Conservation (phyloP, 2,113 vertebrate genomes). For the Cyrtonyx montezumae region DNA sequence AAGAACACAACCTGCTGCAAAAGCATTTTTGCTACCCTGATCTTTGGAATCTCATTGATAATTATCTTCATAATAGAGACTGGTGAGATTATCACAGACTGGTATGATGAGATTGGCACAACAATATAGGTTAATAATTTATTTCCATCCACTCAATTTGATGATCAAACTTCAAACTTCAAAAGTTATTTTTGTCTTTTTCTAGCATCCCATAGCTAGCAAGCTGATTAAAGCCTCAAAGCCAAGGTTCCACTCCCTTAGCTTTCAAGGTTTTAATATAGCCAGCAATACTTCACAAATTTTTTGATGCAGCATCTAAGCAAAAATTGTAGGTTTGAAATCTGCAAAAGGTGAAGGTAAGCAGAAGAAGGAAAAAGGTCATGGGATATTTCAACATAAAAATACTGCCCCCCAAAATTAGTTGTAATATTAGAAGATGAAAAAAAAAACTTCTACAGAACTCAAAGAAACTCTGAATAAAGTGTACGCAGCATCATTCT, state of each 20-base stretch:
- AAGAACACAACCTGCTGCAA: background rate
- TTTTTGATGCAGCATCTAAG: background rate
- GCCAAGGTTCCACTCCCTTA: background rate
- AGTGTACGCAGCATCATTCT: background rate
- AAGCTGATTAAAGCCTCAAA: accelerated
- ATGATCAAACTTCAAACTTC: conserved; percentile 54
- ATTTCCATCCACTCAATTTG: background rate
- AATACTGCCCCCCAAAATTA: background rate
- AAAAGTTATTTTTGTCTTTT: background rate
- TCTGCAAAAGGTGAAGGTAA: background rate
- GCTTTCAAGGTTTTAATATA: background rate
- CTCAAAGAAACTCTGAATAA: background rate
- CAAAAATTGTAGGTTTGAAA: background rate
- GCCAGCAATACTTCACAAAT: background rate
- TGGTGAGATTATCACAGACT: background rate
- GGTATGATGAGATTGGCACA: background rate
- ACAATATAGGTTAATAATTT: conserved; percentile 68
- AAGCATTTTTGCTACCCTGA: background rate
- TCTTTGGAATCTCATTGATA: conserved; percentile 13
- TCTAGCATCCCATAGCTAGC: background rate
- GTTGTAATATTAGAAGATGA: background rate
- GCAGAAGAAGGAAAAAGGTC: background rate
- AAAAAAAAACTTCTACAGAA: background rate
- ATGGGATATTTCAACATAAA: background rate
- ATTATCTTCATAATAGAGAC: background rate